A percentile compares a stretch with the other conserved stretches of the same genome.
These are phyloP conservation scores for Passer montanus DNA, from an alignment of 2,113 vertebrate species.

Conservation along the genomic window DNA sequence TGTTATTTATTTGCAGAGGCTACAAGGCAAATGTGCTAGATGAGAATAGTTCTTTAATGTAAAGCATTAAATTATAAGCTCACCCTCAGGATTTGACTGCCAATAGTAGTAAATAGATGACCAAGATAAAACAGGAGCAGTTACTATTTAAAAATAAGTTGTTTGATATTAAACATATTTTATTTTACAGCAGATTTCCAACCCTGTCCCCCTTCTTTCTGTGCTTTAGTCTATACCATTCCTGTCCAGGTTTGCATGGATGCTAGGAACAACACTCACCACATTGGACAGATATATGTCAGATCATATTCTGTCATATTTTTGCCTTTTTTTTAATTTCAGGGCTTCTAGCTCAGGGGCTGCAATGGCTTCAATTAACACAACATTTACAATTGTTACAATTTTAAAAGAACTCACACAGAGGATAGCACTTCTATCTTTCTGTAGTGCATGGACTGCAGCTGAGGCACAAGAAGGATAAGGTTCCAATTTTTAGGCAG, in stretches of 20 bases:
- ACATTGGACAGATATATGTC: background rate
- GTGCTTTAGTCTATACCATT: background rate
- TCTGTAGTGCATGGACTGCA: fast-evolving
- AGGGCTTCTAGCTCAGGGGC: background rate
- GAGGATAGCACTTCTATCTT: background rate
- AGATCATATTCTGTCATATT: background rate
- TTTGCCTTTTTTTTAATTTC: background rate
- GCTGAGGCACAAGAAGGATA: background rate
- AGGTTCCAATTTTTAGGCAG: background rate
- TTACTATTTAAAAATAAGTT: slow-evolving; percentile 27
- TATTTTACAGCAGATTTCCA: background rate
- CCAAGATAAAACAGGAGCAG: slow-evolving; percentile 18
- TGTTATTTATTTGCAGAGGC: slow-evolving; percentile 64
- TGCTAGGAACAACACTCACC: background rate
- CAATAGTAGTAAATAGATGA: slow-evolving; percentile 46
- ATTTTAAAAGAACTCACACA: background rate
- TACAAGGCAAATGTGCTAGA: slow-evolving; percentile 58
- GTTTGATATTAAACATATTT: background rate
- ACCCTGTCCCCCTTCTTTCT: background rate
- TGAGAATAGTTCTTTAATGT: slow-evolving; percentile 63
- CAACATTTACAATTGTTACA: background rate
- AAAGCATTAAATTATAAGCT: slow-evolving; percentile 71
- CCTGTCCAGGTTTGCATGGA: background rate
- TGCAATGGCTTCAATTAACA: background rate
- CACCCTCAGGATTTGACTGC: slow-evolving; percentile 62